These are phyloP conservation scores for Vollenhovia emeryi DNA, from an alignment of 1,140 invertebrate genomes.

Conservation along the genomic window DNA sequence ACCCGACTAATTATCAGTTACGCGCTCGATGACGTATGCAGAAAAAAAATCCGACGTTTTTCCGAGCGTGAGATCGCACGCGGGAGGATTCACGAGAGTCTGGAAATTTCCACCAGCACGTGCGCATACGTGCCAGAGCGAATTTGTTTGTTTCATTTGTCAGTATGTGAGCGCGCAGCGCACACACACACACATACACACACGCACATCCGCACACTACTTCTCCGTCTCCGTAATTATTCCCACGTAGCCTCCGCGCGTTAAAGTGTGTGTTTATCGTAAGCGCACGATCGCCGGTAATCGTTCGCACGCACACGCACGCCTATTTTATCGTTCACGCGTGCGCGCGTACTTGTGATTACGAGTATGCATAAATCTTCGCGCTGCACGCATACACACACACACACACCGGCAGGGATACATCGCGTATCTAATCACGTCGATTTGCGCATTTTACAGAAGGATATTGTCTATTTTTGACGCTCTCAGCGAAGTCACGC, in stretches of 20 bases:
- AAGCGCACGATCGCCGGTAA: slow-evolving; percentile 35
- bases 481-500: too few species aligned
- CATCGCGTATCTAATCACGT: slow-evolving; percentile 23
- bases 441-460: not conserved
- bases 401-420: not conserved
- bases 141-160: slow-evolving; percentile 42
- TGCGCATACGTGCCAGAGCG: slow-evolving; percentile 23
- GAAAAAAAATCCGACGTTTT: slow-evolving; percentile 13
- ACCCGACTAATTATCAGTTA: not conserved
- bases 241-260: not conserved
- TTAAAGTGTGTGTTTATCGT: slow-evolving; percentile 40
- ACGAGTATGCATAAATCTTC: slow-evolving; percentile 36
- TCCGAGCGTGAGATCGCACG: slow-evolving; percentile 36
- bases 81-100: slow-evolving; percentile 17
- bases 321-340: slow-evolving; percentile 5
- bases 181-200: not conserved
- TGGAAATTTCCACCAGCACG: slow-evolving; percentile 63
- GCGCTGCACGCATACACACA: not conserved
- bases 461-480: slow-evolving; percentile 13
- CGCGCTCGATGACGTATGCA: not conserved
- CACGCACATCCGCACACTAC: not conserved
- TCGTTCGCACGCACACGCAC: slow-evolving; percentile 27
- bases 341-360: not conserved
- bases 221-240: slow-evolving; percentile 48
- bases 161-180: not conserved